Conservation (phyloP, 2,113 vertebrate genomes). For the Microtus oregoni region DNA sequence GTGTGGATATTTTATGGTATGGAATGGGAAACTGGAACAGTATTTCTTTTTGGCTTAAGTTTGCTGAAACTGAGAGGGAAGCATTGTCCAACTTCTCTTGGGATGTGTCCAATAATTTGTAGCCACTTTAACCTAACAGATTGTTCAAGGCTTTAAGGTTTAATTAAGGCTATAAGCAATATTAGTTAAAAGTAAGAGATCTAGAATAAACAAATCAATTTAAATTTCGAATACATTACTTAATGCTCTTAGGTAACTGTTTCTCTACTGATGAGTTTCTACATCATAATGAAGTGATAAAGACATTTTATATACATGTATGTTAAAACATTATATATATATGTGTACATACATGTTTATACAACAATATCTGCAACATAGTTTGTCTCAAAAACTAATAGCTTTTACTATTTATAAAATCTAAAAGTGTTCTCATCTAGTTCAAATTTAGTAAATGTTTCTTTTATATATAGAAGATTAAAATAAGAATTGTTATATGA, state of each 20-base stretch:
- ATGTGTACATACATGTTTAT: background rate
- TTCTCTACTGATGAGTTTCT: background rate
- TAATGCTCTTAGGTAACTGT: background rate
- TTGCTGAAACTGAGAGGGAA: background rate
- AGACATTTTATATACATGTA: background rate
- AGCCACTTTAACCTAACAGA: background rate
- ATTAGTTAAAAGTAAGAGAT: slow-evolving; percentile 23
- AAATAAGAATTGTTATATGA: background rate
- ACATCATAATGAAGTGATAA: background rate
- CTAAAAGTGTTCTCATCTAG: background rate
- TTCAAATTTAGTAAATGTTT: background rate
- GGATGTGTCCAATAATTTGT: background rate
- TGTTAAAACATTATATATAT: background rate
- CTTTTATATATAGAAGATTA: background rate
- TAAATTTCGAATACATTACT: background rate
- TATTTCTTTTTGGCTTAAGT: background rate
- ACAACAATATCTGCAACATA: background rate
- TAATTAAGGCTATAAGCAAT: background rate
- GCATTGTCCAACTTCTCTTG: background rate
- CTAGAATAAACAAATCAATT: background rate
- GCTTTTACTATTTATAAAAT: slow-evolving; percentile 14
- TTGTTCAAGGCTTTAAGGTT: background rate
- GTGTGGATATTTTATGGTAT: background rate
- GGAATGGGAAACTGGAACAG: background rate
- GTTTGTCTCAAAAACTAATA: background rate